Evolutionary conservation across 2,113 vertebrate genomes (phyloP), one percentile per base, ranked within the genome.

Genomic region (Salvelinus namaycush): DNA sequence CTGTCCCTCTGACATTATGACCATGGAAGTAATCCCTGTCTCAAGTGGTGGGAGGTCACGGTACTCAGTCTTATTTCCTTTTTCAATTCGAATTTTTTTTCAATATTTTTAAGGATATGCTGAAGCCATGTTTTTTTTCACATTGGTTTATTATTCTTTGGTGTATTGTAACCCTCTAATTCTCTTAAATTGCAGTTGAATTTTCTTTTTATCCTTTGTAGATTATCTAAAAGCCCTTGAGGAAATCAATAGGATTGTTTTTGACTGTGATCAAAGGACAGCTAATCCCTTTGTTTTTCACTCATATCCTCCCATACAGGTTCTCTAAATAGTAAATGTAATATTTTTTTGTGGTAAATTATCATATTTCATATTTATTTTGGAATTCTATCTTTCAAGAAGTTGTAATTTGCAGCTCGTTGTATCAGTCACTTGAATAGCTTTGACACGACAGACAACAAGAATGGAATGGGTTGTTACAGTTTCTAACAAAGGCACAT

Each of bases 191-290:
- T 72, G 6, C 49, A 76, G 60, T n/a, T 68, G 24, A 60, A n/a
- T 64, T 69, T 51, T 22, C 24, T 80, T 73, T 51, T 69, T 69
- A 75, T 72, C 69, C 54, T 68, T 70, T 64, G 27, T n/a, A 59
- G 39, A 64, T 76, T n/a, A 79, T 34, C n/a, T 62, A n/a, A 70
- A 69, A 73, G 57, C 57, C 68, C 60, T 51, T 49, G 18, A 77
- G 67, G 51, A 72, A 76, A 76, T 81, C 62, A 81, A 76, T 68
- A 69, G 80, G 69, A 76, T 76, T 72, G 11, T 81, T 73, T 73
- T 18, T 59, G 8, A 69, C 44, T 60, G 13, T 69, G 54, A 78
- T 70, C 79, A 70, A 65, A 80, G 70, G 68, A 72, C 71, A 66
- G 44, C 22, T 27, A 70, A 75, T 72, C 66, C 67, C 66, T 73